Conservation (phyloP, 2,888 invertebrate species). For the Alentia gelatinosa region DNA sequence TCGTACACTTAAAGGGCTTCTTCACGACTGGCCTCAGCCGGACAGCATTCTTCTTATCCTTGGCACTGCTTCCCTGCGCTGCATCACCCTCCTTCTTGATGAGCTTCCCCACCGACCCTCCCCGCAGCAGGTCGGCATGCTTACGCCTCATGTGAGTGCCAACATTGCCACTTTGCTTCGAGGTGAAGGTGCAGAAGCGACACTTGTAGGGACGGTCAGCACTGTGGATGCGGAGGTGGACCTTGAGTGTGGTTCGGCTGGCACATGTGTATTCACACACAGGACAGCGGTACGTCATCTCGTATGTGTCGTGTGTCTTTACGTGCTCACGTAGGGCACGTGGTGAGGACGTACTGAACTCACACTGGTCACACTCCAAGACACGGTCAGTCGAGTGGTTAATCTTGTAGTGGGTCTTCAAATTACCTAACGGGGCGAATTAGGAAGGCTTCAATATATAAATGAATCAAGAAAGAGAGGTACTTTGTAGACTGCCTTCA, state of each 20-base stretch:
- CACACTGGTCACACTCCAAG: constrained; percentile 74
- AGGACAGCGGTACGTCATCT: constrained; percentile 65
- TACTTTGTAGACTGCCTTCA: too few relatives aligned
- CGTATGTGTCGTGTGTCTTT: constrained; percentile 69
- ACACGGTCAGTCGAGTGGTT: constrained; percentile 76
- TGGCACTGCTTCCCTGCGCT: neutral
- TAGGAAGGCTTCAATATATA: too few relatives aligned
- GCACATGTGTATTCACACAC: constrained; percentile 73
- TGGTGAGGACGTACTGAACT: constrained; percentile 76
- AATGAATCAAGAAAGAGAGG: too few relatives aligned
- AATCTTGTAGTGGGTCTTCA: constrained; percentile 77
- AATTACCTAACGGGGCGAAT: constrained; percentile 80
- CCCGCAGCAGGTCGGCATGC: constrained; percentile 65
- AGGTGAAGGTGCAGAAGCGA: constrained; percentile 73
- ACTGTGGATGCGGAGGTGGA: constrained; percentile 73
- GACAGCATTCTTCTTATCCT: neutral
- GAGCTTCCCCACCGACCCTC: neutral
- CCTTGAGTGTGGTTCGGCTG: constrained; percentile 69
- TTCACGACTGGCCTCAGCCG: constrained; percentile 65
- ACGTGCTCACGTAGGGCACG: constrained; percentile 75
- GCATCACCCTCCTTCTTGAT: neutral
- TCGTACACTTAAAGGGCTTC: constrained; percentile 76
- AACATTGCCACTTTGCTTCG: constrained; percentile 73
- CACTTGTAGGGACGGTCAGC: constrained; percentile 73
- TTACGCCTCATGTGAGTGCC: constrained; percentile 75